phyloP scores from a whole-genome alignment of 2,797 vertebrate species.

The Emydoidea blandingii region DNA sequence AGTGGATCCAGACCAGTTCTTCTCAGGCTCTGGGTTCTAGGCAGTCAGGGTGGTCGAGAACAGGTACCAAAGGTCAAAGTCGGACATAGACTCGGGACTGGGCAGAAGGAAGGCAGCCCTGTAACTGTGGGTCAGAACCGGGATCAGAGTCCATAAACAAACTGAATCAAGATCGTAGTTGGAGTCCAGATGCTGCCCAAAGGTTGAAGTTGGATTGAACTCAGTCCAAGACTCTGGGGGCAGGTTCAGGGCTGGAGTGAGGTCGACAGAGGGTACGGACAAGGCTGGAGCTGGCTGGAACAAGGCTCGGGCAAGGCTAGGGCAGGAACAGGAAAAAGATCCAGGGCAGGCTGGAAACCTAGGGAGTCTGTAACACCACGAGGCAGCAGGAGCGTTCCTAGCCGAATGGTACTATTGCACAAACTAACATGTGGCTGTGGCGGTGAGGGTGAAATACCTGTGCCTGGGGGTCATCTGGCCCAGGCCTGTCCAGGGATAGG shows the following conservation, averaged over 20 bases:
- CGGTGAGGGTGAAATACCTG: background rate
- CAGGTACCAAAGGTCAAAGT: no score
- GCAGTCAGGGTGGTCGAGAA: no score
- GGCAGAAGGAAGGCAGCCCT: no score
- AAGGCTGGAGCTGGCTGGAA: background rate
- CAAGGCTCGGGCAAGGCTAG: background rate
- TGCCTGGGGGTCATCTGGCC: background rate
- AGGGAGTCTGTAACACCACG: background rate
- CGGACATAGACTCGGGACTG: no score
- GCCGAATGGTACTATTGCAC: background rate
- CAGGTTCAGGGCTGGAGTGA: background rate
- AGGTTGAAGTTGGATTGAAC: background rate
- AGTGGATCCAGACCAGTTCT: background rate
- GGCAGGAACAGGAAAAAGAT: no score
- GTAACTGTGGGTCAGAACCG: no score
- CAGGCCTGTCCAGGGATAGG: background rate
- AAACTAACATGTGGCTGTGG: background rate
- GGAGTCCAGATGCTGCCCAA: background rate
- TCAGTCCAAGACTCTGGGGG: background rate
- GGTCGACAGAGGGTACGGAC: accelerated
- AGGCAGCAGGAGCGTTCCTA: background rate
- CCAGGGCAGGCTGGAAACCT: no score
- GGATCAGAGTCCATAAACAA: background rate
- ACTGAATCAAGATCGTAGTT: background rate
- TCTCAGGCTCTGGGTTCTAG: background rate